Evolutionary conservation across 2,888 invertebrate genomes (phyloP), one percentile per base, ranked within the genome.

Genomic region (Neoaliturus tenellus): DNA sequence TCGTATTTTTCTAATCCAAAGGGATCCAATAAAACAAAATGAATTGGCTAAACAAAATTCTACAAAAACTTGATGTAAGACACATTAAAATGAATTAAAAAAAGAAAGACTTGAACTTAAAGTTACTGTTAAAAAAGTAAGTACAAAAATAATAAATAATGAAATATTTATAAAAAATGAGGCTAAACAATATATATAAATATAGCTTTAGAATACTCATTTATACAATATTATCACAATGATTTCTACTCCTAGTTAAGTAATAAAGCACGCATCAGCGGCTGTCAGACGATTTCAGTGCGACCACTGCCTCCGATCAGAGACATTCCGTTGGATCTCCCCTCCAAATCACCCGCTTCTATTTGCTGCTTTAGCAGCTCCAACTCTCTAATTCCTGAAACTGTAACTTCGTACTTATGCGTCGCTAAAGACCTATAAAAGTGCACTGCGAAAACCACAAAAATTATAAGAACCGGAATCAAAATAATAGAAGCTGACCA

Each of bases 371-470:
- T 95, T 91, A 96, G 94, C 85, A 92, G 94, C 88, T 96, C 96
- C 88, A 96, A 90, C 88, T 96, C 95, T 85, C 94, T 93, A 90
- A 96, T 94, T 89, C 96, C 95, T 85, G 93, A 93, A 41, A 93
- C 92, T 0, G 95, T 95, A 0, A 95, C 93, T 89, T 96, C 95
- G 89, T 95, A 96, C 89, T 97, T 96, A 90, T 97, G 96, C 20
- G 95, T 95, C 84, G 97, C 96, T 85, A 98, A 91, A 39, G 96
- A 96, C 88, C 96, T 96, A 91, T 98, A 98, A 91, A 98, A 98
- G 90, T 97, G 96, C 71, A 96, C 94, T 0, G 97, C 97, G 90
- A 98, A 98, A 23, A 96, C 94, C 82, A 98, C 94, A 90, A 98
- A 98, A 1, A 97, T 93, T 87, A 98, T 93, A 87, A 98, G 92